Evolutionary conservation across 2,888 invertebrate genomes (phyloP).

Genomic region (Nowickia ferox): DNA sequence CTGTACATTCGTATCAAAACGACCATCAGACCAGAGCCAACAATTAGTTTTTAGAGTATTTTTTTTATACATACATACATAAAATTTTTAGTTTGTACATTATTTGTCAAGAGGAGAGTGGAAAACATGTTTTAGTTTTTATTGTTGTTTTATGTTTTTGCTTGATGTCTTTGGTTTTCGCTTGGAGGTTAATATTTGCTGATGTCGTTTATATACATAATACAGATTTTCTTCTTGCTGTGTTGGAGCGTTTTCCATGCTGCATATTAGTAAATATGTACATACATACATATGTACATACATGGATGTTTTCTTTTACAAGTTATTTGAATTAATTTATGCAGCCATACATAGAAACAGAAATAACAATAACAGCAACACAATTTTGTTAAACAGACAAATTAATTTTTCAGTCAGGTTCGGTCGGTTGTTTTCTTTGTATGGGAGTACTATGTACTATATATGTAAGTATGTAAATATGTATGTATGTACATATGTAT

Average conservation of each 20-base stretch:
- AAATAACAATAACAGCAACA: slow-evolving; percentile 6
- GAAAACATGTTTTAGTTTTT: slow-evolving; percentile 67
- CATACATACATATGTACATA: background rate
- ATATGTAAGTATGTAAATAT: background rate
- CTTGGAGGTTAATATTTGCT: slow-evolving; percentile 65
- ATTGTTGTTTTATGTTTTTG: slow-evolving; percentile 28
- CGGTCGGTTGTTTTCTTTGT: slow-evolving; percentile 40
- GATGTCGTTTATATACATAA: slow-evolving; percentile 45
- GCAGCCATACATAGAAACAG: slow-evolving; percentile 32
- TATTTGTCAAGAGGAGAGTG: slow-evolving; percentile 63
- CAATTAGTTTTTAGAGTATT: slow-evolving; percentile 69
- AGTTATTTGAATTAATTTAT: slow-evolving; percentile 67
- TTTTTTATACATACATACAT: background rate
- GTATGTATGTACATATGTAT: background rate
- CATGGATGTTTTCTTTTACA: slow-evolving; percentile 54
- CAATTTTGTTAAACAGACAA: background rate
- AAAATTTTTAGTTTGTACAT: slow-evolving; percentile 16
- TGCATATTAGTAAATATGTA: background rate
- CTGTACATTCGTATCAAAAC: slow-evolving; percentile 67
- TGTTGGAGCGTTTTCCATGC: slow-evolving; percentile 1
- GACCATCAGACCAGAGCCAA: slow-evolving; percentile 69
- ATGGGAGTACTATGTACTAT: background rate
- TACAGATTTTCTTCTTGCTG: slow-evolving; percentile 52
- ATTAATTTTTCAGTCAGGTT: slow-evolving; percentile 51
- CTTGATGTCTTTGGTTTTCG: slow-evolving; percentile 57